Conservation (phyloP, 2,888 invertebrate genomes). For the Amiota minor region DNA sequence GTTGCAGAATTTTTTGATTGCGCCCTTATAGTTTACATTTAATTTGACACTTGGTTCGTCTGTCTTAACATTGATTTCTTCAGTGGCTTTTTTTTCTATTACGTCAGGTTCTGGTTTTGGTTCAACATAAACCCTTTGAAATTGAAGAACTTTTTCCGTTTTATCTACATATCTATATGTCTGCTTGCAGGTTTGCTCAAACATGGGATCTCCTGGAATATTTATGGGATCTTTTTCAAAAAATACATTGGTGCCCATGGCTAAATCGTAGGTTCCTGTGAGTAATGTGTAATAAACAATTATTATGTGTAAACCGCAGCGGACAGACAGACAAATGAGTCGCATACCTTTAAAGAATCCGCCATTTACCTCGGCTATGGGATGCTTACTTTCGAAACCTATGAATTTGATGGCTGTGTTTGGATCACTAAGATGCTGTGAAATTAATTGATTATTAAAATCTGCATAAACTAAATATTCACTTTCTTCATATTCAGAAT, state of each 20-base stretch:
- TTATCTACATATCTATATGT: slow-evolving; percentile 78
- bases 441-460: slow-evolving; percentile 68
- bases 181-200: slow-evolving; percentile 76
- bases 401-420: slow-evolving; percentile 74
- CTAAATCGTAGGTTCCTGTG: slow-evolving; percentile 79
- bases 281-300: not conserved
- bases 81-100: slow-evolving; percentile 4
- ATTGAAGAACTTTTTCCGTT: slow-evolving; percentile 79
- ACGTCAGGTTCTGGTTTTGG: slow-evolving; percentile 17
- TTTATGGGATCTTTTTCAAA: slow-evolving; percentile 78
- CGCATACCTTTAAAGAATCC: slow-evolving; percentile 77
- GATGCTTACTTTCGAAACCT: slow-evolving; percentile 78
- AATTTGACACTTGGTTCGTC: slow-evolving; percentile 46
- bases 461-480: slow-evolving; percentile 70
- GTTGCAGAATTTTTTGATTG: slow-evolving; percentile 62
- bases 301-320: not conserved
- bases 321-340: not conserved
- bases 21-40: slow-evolving; percentile 68
- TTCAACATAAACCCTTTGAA: slow-evolving; percentile 80
- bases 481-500: slow-evolving; percentile 71
- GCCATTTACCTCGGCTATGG: slow-evolving; percentile 81
- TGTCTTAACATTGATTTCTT: slow-evolving; percentile 6
- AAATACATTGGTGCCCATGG: slow-evolving; percentile 83
- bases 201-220: slow-evolving; percentile 74
- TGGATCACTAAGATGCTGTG: slow-evolving; percentile 61